Evolutionary conservation across 2,797 vertebrate genomes (phyloP), one percentile per base, ranked within the genome.

Genomic region (Threskiornis aethiopicus): DNA sequence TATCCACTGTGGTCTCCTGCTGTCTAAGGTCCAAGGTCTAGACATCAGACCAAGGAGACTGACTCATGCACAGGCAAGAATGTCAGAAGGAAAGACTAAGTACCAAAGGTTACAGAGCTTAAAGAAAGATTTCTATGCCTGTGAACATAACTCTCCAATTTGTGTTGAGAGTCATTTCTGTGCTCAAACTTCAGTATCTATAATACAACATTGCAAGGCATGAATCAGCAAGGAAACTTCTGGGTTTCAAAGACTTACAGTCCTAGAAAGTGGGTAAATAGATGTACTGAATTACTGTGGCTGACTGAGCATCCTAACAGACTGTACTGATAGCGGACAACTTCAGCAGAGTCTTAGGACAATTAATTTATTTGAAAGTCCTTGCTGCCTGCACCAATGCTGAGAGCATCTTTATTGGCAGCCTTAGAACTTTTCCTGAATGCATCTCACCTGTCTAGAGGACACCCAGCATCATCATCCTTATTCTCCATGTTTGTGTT

Each of bases 21-120:
- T 97, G 98, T 97, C 98, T 95, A 89, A 96, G 98, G 98, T 98
- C 98, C 97, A 96, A 98, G 98, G 99, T 99, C 99, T 98, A 99
- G 98, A 99, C 98, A 98, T 98, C 97, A 98, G 98, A 98, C 98
- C 89, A 98, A 98, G 98, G 46, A 98, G 98, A 98, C 98, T 98
- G 97, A 98, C 97, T 98, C 97, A 95, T 78, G 96, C 96, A 78
- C 97, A 98, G 96, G 96, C 71, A 95, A 94, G 55, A 98, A 98
- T 98, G 91, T 98, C 97, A 98, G 97, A 87, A 98, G 95, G 90
- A 98, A 98, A 98, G 97, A 89, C 94, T 94, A 96, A 97, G 90
- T 84, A 97, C 91, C 87, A 96, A 87, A 94, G 84, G 89, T 95
- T 97, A 96, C 87, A 94, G 97, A 97, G 61, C 79, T 75, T 88